Percentiles rank a stretch among this genome's conserved stretches.
Evolutionary conservation across 2,797 vertebrate species (phyloP).

Genomic region (Gadopsis bispinosus): DNA sequence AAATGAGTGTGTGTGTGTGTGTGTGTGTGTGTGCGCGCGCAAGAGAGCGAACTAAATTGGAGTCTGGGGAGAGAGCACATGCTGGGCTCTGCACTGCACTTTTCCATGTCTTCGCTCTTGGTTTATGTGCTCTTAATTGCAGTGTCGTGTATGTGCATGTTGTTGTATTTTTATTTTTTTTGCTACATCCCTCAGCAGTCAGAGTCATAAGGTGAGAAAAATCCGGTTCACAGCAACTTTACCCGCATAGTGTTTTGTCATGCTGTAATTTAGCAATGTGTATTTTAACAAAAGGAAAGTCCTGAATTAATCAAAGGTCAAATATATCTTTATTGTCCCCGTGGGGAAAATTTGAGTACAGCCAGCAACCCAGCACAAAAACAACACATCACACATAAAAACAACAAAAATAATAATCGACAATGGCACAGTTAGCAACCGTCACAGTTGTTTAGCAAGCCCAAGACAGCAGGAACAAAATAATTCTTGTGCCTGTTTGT

Average conservation of each 20-base stretch:
- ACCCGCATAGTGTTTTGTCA: neutral
- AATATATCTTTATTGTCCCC: too few species aligned
- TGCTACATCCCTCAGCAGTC: neutral
- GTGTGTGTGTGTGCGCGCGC: neutral
- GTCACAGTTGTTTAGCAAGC: too few species aligned
- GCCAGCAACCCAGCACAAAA: too few species aligned
- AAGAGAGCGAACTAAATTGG: conserved; percentile 21
- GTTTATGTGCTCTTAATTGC: conserved; percentile 37
- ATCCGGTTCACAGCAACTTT: neutral
- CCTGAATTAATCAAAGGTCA: too few species aligned
- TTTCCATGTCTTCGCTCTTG: conserved; percentile 51
- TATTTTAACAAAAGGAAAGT: neutral
- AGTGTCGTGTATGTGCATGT: conserved; percentile 21
- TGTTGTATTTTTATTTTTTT: neutral
- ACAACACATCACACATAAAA: too few species aligned
- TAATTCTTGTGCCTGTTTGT: too few species aligned
- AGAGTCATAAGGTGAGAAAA: neutral
- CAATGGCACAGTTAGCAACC: too few species aligned
- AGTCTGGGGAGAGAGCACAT: conserved; percentile 35
- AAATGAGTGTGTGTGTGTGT: conserved; percentile 55
- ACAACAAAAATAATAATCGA: too few species aligned
- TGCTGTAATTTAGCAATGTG: conserved; percentile 5
- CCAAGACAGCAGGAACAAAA: too few species aligned
- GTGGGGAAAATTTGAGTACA: too few species aligned
- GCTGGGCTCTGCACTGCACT: conserved; percentile 18